Conservation (phyloP, 2,888 invertebrate genomes). For the Megamerina dolium region DNA sequence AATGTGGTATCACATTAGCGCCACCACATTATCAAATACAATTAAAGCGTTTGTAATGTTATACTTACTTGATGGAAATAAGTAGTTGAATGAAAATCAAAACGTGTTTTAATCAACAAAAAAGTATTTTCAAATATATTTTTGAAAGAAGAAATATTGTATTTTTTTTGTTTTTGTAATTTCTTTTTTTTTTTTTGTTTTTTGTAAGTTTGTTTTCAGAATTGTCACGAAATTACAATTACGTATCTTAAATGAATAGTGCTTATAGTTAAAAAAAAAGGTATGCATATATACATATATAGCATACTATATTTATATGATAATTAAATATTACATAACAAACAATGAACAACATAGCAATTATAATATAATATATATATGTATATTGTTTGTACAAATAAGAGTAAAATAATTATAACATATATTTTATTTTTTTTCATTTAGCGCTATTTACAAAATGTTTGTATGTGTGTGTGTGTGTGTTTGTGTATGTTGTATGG, state of each 20-base stretch:
- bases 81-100: background rate
- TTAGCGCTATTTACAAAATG: too few species aligned
- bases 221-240: background rate
- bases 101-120: background rate
- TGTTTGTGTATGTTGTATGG: too few species aligned
- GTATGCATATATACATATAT: too few species aligned
- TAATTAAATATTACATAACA: slow-evolving; percentile 27
- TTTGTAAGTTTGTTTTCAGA: too few species aligned
- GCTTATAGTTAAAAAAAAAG: background rate
- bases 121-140: background rate
- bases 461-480: too few species aligned
- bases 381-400: background rate
- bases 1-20: slow-evolving; percentile 68
- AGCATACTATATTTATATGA: slow-evolving; percentile 3
- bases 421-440: too few species aligned
- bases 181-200: too few species aligned
- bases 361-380: background rate
- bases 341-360: slow-evolving; percentile 23
- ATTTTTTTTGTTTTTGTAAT: slow-evolving; percentile 6
- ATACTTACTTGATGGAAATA: background rate
- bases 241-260: background rate
- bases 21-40: slow-evolving; percentile 55
- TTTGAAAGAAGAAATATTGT: background rate
- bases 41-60: background rate
- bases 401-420: slow-evolving; percentile 5